Percentiles rank a stretch among this genome's conserved stretches.
These are phyloP conservation scores for Phenganax stokvisi DNA, from an alignment of 92 coral and sea anemone species.

Conservation along the genomic window DNA sequence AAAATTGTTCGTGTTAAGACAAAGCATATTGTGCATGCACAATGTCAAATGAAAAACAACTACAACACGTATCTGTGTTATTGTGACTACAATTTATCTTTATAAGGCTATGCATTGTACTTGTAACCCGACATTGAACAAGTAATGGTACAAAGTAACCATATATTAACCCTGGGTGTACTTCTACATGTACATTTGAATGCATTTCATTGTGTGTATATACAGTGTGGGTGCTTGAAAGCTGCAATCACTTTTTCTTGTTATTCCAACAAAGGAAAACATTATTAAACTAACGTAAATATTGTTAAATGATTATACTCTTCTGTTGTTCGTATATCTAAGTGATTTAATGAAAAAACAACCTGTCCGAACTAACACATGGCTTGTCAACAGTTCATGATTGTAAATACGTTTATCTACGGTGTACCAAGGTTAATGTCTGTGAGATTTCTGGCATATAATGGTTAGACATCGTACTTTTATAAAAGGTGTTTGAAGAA, in stretches of 20 bases:
- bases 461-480: not conserved
- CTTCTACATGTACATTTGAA: not conserved
- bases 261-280: constrained; percentile 14
- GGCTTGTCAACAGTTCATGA: constrained; percentile 28
- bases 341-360: constrained; percentile 22
- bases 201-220: not conserved
- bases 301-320: constrained; percentile 9
- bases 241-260: not conserved
- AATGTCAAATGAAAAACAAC: not conserved
- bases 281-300: constrained; percentile 17
- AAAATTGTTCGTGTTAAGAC: not conserved
- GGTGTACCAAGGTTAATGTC: not conserved
- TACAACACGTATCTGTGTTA: not conserved
- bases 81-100: constrained; percentile 2
- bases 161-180: not conserved
- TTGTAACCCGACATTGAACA: not conserved
- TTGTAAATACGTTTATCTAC: constrained; percentile 20
- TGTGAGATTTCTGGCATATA: not conserved
- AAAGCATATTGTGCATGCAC: not conserved
- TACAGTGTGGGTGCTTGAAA: not conserved
- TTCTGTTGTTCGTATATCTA: not conserved
- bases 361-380: not conserved
- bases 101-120: constrained; percentile 12
- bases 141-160: not conserved
- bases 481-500: not conserved